Percentiles rank a stretch among this genome's conserved stretches.
These are phyloP conservation scores for Hydrotaea diabolus DNA, from an alignment of 2,888 invertebrate species.

Conservation along the genomic window DNA sequence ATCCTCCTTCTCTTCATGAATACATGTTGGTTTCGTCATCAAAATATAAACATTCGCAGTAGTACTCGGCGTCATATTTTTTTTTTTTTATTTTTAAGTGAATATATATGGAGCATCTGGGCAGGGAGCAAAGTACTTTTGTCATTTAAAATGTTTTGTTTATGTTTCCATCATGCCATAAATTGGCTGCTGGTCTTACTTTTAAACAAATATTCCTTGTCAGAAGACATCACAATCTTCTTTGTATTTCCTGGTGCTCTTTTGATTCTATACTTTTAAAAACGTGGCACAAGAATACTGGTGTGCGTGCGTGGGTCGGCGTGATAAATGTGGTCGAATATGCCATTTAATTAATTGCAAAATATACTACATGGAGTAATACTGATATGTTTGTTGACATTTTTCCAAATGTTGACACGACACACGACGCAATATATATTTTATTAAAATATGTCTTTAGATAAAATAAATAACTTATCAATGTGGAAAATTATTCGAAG, in stretches of 20 bases:
- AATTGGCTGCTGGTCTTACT: background rate
- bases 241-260: background rate
- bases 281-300: background rate
- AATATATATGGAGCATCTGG: background rate
- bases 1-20: background rate
- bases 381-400: slow-evolving; percentile 22
- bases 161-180: slow-evolving; percentile 36
- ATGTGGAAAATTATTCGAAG: background rate
- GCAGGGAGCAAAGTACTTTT: slow-evolving; percentile 34
- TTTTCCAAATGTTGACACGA: background rate
- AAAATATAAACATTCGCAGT: background rate
- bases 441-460: background rate
- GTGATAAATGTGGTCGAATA: background rate
- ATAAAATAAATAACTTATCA: background rate
- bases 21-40: slow-evolving; percentile 20
- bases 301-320: background rate
- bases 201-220: slow-evolving; percentile 13
- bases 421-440: background rate
- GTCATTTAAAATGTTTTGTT: slow-evolving; percentile 34
- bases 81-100: too few species aligned
- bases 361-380: background rate
- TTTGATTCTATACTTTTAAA: background rate
- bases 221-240: slow-evolving; percentile 41
- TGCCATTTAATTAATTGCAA: background rate
- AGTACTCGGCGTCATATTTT: slow-evolving; percentile 1